Percentiles rank a stretch among this genome's conserved stretches.
Evolutionary conservation across 2,113 vertebrate species (phyloP).

Genomic region (Pterocles gutturalis): DNA sequence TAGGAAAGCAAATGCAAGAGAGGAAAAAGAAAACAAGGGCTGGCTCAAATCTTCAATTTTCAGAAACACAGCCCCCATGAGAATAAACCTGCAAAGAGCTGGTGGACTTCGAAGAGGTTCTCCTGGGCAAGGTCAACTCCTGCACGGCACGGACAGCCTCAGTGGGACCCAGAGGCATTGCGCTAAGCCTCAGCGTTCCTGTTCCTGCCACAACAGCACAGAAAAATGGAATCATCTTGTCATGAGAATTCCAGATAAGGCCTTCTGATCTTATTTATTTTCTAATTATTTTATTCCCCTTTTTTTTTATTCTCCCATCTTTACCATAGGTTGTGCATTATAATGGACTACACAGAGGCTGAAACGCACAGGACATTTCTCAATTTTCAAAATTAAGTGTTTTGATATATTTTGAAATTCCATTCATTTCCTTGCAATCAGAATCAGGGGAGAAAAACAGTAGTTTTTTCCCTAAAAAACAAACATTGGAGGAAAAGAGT

Average conservation of each 20-base stretch:
- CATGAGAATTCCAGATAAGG: background rate
- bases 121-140: background rate
- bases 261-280: background rate
- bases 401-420: background rate
- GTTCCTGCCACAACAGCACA: background rate
- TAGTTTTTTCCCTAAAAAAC: background rate
- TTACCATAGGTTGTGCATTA: background rate
- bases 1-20: background rate
- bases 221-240: background rate
- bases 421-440: background rate
- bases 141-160: background rate
- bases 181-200: fast-evolving
- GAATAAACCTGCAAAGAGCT: background rate
- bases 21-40: background rate
- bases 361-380: background rate
- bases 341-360: background rate
- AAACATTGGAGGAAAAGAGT: background rate
- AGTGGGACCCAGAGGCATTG: background rate
- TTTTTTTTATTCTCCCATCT: background rate
- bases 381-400: background rate
- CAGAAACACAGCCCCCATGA: background rate
- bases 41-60: background rate
- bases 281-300: background rate
- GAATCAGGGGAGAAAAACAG: background rate
- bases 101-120: background rate